These are phyloP conservation scores for Cacatua alba DNA, from an alignment of 2,113 vertebrate genomes.

Conservation along the genomic window DNA sequence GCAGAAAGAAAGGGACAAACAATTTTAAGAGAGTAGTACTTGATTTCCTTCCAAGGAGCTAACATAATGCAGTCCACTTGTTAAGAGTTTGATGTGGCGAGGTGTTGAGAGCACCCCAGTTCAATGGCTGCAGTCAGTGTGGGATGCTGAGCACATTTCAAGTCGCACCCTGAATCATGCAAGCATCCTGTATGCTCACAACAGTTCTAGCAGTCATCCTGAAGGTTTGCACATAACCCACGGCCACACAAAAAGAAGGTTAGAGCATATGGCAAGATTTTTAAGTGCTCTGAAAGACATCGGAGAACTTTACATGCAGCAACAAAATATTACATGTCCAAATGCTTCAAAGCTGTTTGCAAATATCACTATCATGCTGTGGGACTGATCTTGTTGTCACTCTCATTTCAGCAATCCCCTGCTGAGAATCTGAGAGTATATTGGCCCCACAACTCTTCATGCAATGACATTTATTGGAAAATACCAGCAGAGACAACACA, in stretches of 20 bases:
- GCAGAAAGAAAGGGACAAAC: neutral
- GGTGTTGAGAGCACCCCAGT: neutral
- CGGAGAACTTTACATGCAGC: constrained; percentile 5
- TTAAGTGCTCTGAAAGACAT: constrained; percentile 3
- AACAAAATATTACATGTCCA: neutral
- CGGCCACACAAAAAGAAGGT: neutral
- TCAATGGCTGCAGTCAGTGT: neutral
- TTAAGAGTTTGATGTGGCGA: neutral
- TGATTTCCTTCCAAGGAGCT: constrained; percentile 7
- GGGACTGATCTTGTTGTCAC: neutral
- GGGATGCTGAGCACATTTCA: constrained; percentile 27
- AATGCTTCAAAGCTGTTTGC: neutral
- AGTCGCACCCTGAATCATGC: neutral
- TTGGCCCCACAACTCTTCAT: neutral
- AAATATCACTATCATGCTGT: neutral
- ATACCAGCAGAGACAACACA: neutral
- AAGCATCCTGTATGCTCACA: neutral
- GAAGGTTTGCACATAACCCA: constrained; percentile 26
- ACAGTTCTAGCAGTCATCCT: neutral
- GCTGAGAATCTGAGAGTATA: neutral
- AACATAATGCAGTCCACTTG: neutral
- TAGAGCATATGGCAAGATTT: constrained; percentile 15
- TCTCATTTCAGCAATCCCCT: neutral
- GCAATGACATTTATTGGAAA: neutral
- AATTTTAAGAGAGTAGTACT: neutral